These are phyloP conservation scores for Amphiprion clarkii DNA, from an alignment of 2,797 vertebrate species.

Conservation along the genomic window DNA sequence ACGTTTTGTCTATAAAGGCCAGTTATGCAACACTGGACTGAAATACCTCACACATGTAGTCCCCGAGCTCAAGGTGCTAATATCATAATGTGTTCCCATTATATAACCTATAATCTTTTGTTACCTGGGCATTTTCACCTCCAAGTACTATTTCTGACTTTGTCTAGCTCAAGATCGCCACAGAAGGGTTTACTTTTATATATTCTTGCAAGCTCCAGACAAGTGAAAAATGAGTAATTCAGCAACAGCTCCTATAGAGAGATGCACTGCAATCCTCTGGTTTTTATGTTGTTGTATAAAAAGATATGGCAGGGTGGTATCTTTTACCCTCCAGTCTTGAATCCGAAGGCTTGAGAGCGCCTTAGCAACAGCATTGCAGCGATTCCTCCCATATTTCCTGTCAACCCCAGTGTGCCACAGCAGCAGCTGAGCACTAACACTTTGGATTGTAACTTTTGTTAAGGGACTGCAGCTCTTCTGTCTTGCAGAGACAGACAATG, in stretches of 20 bases:
- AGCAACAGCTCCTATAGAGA: constrained; percentile 12
- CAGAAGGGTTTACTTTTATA: not conserved
- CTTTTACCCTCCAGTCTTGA: constrained; percentile 39
- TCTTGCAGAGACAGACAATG: constrained; percentile 25
- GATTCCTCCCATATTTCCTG: constrained; percentile 56
- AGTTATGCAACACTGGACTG: constrained; percentile 8
- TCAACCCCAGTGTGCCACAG: constrained; percentile 17
- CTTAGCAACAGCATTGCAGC: constrained; percentile 38
- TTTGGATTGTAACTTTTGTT: constrained; percentile 54
- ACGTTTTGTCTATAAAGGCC: not conserved
- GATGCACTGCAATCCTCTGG: constrained; percentile 18
- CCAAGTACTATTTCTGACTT: not conserved
- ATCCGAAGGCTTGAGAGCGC: constrained; percentile 24
- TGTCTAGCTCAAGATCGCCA: not conserved
- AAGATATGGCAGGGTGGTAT: constrained; percentile 23
- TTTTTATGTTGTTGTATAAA: constrained; percentile 35
- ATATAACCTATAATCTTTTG: constrained; percentile 23
- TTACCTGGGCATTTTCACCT: constrained; percentile 25
- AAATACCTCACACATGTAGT: constrained; percentile 6
- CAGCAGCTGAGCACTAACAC: constrained; percentile 19
- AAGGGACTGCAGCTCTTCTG: constrained; percentile 41
- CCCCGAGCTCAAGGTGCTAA: constrained; percentile 22
- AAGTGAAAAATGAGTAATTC: not conserved
- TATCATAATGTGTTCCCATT: constrained; percentile 36
- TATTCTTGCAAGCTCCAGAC: not conserved